Percentiles rank a stretch among this genome's conserved stretches.
Conservation (phyloP, 2,888 invertebrate species). For the Oscheius sp. region DNA sequence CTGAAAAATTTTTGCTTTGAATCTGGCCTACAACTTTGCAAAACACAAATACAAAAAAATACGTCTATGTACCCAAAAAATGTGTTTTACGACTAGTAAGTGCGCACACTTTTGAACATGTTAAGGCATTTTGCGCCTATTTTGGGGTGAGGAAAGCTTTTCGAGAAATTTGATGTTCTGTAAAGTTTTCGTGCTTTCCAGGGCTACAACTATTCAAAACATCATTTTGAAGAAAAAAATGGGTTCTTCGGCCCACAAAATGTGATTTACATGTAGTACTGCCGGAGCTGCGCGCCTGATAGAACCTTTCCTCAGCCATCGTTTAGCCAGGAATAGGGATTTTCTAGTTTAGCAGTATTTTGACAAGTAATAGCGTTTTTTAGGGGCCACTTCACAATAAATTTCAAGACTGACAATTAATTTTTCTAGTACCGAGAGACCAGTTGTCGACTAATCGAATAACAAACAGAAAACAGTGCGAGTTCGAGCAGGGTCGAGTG, state of each 20-base stretch:
- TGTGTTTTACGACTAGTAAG: not conserved
- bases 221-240: not conserved
- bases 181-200: not conserved
- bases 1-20: not conserved
- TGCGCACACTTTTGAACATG: not conserved
- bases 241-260: no score
- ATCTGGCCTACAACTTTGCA: not conserved
- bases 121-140: not conserved
- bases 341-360: no score
- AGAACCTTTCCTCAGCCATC: no score
- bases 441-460: slow-evolving; percentile 32
- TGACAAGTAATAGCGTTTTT: no score
- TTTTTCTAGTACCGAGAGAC: not conserved
- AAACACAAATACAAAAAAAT: not conserved
- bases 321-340: no score
- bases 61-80: not conserved
- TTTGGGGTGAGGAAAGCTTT: not conserved
- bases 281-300: no score
- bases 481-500: no score
- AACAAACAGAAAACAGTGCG: slow-evolving; percentile 21
- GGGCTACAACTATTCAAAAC: not conserved
- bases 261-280: no score
- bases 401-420: no score
- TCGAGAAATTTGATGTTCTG: not conserved
- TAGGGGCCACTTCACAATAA: no score